Evolutionary conservation across 2,888 invertebrate species (phyloP).

Genomic region (Invenusta paracnida): DNA sequence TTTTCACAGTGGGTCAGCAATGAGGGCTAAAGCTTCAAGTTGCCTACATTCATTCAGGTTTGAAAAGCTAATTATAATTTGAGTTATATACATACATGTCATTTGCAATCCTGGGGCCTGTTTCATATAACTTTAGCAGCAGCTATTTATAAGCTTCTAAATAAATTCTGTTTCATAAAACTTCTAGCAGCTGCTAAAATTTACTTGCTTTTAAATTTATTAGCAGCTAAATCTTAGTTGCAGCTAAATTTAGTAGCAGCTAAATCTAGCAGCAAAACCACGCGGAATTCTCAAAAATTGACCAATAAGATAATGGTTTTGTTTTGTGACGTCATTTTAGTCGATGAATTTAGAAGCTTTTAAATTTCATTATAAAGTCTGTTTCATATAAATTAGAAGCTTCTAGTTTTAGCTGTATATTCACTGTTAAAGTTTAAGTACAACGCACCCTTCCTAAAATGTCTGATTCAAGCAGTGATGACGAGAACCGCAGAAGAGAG

Average conservation of each 20-base stretch:
- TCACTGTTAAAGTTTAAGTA: not conserved
- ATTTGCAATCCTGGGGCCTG: not conserved
- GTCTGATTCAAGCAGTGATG: not conserved
- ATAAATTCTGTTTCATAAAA: not conserved
- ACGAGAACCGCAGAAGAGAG: not conserved
- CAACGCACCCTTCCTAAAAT: not conserved
- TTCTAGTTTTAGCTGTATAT: not conserved
- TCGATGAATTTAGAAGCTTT: not conserved
- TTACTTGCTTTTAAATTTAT: not conserved
- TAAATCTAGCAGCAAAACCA: not conserved
- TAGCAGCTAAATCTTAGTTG: not conserved
- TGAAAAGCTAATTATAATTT: too few relatives aligned
- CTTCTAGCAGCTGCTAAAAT: not conserved
- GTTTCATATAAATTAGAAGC: not conserved
- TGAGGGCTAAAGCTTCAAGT: too few relatives aligned
- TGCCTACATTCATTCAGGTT: too few relatives aligned
- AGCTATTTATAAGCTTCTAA: not conserved
- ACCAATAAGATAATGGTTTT: not conserved
- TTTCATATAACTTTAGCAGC: not conserved
- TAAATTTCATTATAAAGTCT: not conserved
- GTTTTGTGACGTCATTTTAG: too few relatives aligned
- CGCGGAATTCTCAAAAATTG: not conserved
- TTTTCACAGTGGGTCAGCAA: too few relatives aligned
- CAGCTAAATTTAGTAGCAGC: not conserved
- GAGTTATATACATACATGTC: too few relatives aligned